Base-by-base conservation (phyloP, 1,140 invertebrate genomes). In the Lanistes nyassanus region DNA sequence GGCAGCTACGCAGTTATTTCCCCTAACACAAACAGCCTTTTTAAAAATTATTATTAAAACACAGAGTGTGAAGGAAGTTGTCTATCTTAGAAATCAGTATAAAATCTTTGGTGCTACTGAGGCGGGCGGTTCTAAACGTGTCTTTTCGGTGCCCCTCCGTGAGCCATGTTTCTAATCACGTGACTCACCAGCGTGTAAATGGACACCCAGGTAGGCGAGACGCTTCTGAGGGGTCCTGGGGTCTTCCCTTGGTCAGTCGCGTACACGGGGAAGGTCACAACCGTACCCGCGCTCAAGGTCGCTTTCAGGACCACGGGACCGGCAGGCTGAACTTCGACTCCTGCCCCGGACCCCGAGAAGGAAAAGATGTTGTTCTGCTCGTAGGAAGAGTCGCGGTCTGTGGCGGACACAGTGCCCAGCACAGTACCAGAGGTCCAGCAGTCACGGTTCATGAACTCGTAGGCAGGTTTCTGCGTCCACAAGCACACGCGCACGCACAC, bases 161-260 rank as follows among this genome's bases (percentile, higher is more conserved):
- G n/a, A n/a, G n/a, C n/a, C n/a, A n/a, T n/a, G n/a, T n/a, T n/a
- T n/a, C n/a, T n/a, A n/a, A n/a, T n/a, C n/a, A n/a, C n/a, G n/a
- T 7, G 13, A 34, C 53, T 70, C 3, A 70, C 68, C 68, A 56
- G 7, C 0, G 68, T 56, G 47, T 66, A 42, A 26, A 78, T 65
- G 16, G 65, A 69, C 34, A 78, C 53, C 3, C 37, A 67, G 1
- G 75, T 29, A 2, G 74, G 68, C 9, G 74, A 47, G 23, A 42
- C 56, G 39, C 77, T 78, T 16, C 55, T 75, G 53, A 78, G 64
- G 2, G 73, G 77, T 5, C 77, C 77, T 6, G 77, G 77, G 0
- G 60, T 75, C n/a, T 73, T 42, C 2, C 77, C 77, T 21, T 69
- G 67, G 53, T 78, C 77, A 3, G 62, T 70, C 34, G 69, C 73